Evolutionary conservation across 2,113 vertebrate genomes (phyloP), one percentile per base, ranked within the genome.

Genomic region (Meles meles): DNA sequence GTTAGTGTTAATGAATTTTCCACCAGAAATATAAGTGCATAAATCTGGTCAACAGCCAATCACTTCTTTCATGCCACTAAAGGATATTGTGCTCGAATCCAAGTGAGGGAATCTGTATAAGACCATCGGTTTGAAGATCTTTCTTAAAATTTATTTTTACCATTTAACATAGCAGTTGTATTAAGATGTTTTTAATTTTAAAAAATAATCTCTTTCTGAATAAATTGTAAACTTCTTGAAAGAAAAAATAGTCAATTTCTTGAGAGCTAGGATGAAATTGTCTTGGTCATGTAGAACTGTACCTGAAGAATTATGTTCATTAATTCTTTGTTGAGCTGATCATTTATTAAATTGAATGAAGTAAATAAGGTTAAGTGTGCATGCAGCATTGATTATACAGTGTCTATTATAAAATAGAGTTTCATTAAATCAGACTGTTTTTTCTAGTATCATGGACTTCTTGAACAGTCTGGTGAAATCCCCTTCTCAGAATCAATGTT

Each of bases 1-100:
- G 52, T 94, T 94, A 93, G 52, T 87, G 44, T 86, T 69, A 94
- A 92, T 94, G 96, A 96, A 96, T 96, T 95, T 97, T 86, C 69
- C 74, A 96, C 61, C 49, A 92, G 86, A 97, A 96, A 96, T 93
- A 94, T 47, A 89, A 86, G 67, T 94, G 55, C 29, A 93, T 47
- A 95, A 93, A 81, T 94, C 55, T 90, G 83, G 49, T 39, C 55
- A 15, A 31, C 5, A 86, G 94, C 37, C 91, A 96, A 61, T 90
- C 69, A 71, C 90, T 93, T 95, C 17, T 67, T 94, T 92, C 21
- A 95, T 82, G 88, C 20, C 34, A 59, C 27, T 85, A 88, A 94
- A 77, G 34, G 77, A 89, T 61, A 79, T 29, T 95, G 72, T 88
- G 71, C 18, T 96, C 96, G 77, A 88, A 94, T 81, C 5, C 39